Percentiles rank a stretch among this genome's conserved stretches.
Conservation (phyloP, 2,888 invertebrate species). For the Ennomos fuscantarius region DNA sequence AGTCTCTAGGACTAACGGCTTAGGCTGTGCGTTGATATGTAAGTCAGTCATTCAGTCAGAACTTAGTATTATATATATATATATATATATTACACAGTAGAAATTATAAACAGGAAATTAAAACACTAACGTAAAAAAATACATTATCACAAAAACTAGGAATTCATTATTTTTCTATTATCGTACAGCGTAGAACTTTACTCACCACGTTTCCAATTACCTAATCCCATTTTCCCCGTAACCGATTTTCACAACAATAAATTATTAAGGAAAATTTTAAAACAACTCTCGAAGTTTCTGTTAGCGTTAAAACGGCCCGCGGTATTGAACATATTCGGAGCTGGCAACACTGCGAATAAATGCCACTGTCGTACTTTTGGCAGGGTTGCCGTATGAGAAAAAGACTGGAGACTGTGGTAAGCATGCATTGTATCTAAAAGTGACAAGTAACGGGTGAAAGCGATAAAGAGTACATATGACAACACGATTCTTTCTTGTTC, state of each 20-base stretch:
- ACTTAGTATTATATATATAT: neutral
- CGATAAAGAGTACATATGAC: neutral
- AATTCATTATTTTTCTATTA: constrained; percentile 5
- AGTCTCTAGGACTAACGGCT: no score
- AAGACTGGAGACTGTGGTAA: constrained; percentile 54
- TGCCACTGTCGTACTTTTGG: constrained; percentile 53
- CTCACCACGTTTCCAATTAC: constrained; percentile 18
- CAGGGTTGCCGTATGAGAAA: constrained; percentile 56
- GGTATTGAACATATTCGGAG: constrained; percentile 42
- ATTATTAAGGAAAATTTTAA: constrained; percentile 48
- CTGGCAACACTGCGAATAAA: constrained; percentile 37
- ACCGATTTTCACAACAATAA: constrained; percentile 38
- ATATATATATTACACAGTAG: constrained; percentile 1
- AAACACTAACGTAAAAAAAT: no score
- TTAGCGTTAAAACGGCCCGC: constrained; percentile 36
- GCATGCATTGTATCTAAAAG: constrained; percentile 32
- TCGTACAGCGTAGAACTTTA: constrained; percentile 8
- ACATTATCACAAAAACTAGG: no score
- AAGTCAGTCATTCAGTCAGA: no score
- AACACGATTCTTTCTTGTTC: no score
- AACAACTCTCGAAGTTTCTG: constrained; percentile 48
- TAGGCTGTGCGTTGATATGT: no score
- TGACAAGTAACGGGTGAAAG: constrained; percentile 7
- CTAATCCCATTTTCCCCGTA: constrained; percentile 33
- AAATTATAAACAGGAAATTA: neutral